Conservation (phyloP, 2,888 invertebrate species). For the Tachina lurida region DNA sequence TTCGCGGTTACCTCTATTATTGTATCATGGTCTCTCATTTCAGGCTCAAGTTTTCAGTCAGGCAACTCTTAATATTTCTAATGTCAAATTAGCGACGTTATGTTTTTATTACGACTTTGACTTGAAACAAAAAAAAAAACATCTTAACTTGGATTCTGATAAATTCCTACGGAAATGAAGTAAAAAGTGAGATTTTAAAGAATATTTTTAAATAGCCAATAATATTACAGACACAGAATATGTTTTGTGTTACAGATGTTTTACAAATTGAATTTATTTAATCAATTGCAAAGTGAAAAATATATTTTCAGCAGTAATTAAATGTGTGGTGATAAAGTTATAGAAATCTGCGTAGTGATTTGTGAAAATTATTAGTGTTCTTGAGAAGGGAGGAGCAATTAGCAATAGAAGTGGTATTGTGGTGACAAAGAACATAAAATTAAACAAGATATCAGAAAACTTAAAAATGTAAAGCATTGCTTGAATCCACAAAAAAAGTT, state of each 20-base stretch:
- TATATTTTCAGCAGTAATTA: neutral
- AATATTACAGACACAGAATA: too few relatives aligned
- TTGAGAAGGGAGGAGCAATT: slow-evolving; percentile 51
- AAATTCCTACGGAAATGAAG: slow-evolving; percentile 63
- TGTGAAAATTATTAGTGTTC: slow-evolving; percentile 36
- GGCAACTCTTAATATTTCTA: neutral
- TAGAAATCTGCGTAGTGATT: slow-evolving; percentile 54
- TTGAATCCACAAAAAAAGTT: slow-evolving; percentile 26
- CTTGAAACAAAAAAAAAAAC: slow-evolving; percentile 5
- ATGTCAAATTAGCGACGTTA: slow-evolving; percentile 52
- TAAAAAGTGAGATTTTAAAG: slow-evolving; percentile 39
- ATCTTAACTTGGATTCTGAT: slow-evolving; percentile 41
- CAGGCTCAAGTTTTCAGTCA: neutral
- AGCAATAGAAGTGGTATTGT: slow-evolving; percentile 20
- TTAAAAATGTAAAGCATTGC: slow-evolving; percentile 49
- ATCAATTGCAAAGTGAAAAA: neutral
- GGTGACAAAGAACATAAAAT: slow-evolving; percentile 58
- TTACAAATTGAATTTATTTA: neutral
- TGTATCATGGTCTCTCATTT: too few relatives aligned
- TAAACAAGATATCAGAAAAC: slow-evolving; percentile 6
- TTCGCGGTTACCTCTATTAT: too few relatives aligned
- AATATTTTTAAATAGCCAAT: neutral
- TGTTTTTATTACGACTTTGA: slow-evolving; percentile 39
- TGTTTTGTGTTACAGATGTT: neutral
- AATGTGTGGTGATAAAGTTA: slow-evolving; percentile 28